These are phyloP conservation scores for Empidonax alnorum DNA, from an alignment of 2,113 vertebrate species.

Conservation along the genomic window DNA sequence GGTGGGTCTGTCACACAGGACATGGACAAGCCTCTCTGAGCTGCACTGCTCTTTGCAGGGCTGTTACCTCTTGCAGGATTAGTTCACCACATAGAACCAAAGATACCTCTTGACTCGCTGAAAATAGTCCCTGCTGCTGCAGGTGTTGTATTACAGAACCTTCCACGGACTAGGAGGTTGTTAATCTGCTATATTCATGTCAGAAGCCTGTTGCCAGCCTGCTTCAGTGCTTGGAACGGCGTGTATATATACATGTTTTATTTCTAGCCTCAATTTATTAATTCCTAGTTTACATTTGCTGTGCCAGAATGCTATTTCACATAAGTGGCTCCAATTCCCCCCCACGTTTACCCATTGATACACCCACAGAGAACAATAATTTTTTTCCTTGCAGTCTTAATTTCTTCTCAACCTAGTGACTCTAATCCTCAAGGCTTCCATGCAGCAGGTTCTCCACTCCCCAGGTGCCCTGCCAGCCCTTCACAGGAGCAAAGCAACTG, in stretches of 20 bases:
- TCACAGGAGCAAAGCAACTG: neutral
- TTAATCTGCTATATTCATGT: neutral
- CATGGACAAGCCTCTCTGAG: neutral
- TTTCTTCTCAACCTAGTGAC: neutral
- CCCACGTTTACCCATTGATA: neutral
- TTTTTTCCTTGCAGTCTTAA: neutral
- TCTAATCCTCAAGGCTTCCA: neutral
- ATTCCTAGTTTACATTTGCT: neutral
- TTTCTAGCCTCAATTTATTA: neutral
- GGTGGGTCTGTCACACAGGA: neutral
- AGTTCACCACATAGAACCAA: neutral
- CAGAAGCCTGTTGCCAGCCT: neutral
- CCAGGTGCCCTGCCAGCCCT: neutral
- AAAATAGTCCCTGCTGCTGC: neutral
- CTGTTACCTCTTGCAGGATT: neutral
- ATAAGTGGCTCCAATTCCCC: neutral
- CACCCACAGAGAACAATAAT: neutral
- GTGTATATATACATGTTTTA: neutral
- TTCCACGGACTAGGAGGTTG: neutral
- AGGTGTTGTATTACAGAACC: neutral
- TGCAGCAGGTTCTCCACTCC: neutral
- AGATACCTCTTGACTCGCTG: neutral
- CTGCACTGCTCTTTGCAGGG: neutral
- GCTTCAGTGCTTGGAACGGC: neutral
- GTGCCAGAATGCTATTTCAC: neutral